phyloP scores from a whole-genome alignment of 2,888 invertebrate species.

The Troides aeacus region DNA sequence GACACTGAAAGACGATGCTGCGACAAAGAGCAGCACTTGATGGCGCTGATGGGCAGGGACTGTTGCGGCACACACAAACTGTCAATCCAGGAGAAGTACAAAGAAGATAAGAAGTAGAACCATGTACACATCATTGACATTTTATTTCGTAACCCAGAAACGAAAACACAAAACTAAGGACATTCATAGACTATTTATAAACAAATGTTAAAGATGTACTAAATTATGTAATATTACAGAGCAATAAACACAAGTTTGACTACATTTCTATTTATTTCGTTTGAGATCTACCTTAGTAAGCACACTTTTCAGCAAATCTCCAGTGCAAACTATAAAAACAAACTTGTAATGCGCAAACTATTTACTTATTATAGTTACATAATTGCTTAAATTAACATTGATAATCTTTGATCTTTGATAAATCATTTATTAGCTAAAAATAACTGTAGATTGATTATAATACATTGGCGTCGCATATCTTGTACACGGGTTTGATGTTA shows the following conservation, averaged over 20 bases:
- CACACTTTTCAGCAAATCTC: background rate
- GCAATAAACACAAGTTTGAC: background rate
- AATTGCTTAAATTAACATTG: too few relatives aligned
- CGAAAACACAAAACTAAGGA: background rate
- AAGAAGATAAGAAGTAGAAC: constrained; percentile 44
- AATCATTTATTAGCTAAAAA: too few relatives aligned
- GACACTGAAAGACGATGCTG: constrained; percentile 71
- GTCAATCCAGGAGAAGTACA: constrained; percentile 62
- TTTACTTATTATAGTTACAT: too few relatives aligned
- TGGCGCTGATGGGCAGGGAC: constrained; percentile 57
- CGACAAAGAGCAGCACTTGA: constrained; percentile 64
- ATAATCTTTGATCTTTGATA: too few relatives aligned
- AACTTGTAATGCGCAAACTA: too few relatives aligned
- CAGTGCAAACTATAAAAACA: too few relatives aligned
- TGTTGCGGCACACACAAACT: constrained; percentile 71
- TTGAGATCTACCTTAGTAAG: background rate
- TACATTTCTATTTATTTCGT: background rate
- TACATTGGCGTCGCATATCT: too few relatives aligned
- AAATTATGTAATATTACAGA: background rate
- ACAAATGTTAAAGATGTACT: background rate
- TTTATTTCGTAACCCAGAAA: constrained; percentile 75
- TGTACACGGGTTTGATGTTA: too few relatives aligned
- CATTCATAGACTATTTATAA: background rate
- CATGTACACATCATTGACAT: constrained; percentile 48
- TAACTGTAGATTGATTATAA: too few relatives aligned